Evolutionary conservation across 1,140 invertebrate genomes (phyloP), one percentile per base, ranked within the genome.

Genomic region (Acromyrmex charruanus): DNA sequence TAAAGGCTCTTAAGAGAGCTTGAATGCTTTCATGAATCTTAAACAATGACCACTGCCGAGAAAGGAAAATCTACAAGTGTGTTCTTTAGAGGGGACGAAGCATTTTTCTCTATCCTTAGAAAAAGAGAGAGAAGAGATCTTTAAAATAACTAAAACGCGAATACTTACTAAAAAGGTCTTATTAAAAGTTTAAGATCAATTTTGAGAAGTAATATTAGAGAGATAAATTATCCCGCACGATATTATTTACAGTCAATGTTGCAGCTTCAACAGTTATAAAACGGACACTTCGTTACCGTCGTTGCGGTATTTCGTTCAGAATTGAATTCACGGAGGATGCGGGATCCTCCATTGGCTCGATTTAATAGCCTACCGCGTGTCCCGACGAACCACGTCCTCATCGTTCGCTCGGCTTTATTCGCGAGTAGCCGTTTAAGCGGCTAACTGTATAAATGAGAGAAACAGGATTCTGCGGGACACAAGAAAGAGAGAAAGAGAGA

Each of bases 381-480:
- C 80, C 80, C 80, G 68, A 39, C 53, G 68, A 82, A 59, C 21
- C 77, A 53, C 75, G 75, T 59, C 25, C 75, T 86, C 65, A 80
- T 69, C 51, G 51, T 31, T 68, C 59, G 66, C 39, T 59, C 84
- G 84, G 80, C 85, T 80, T 84, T 82, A 84, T 85, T 77, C 89
- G 59, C 75, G 84, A 53, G 75, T 68, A 53, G 81, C 55, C 74
- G 87, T 87, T 91, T 87, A 86, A 91, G 72, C 82, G 81, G 61
- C 74, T 87, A 90, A 90, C 89, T 89, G 88, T 90, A 87, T 84
- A 85, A 89, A 89, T 68, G 79, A 90, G 80, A 90, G 88, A 87
- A 90, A 89, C 88, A 89, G 74, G 77, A 81, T 59, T 58, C 51
- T 53, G 44, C 16, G 44, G 71, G 81, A 44, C 81, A 9, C 66